These are phyloP conservation scores for Dasyprocta punctata DNA, from an alignment of 2,113 vertebrate species.

Conservation along the genomic window DNA sequence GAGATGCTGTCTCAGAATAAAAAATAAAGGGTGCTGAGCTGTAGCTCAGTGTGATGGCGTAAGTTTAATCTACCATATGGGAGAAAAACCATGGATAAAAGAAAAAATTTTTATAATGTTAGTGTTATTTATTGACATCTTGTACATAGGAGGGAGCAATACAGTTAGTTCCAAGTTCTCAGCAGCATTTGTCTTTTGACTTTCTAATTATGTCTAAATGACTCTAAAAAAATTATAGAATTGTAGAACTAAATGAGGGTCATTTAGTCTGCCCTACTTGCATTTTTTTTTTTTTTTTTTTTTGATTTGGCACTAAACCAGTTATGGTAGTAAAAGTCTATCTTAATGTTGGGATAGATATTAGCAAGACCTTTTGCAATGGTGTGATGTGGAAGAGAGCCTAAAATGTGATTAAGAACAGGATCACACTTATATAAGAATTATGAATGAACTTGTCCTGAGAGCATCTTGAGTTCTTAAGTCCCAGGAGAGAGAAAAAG, in stretches of 20 bases:
- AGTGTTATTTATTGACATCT: not conserved
- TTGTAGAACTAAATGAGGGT: not conserved
- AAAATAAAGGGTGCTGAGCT: not conserved
- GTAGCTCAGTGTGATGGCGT: not conserved
- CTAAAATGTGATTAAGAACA: not conserved
- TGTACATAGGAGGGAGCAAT: not conserved
- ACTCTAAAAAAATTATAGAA: not conserved
- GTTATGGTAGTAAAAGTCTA: not conserved
- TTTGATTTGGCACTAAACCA: not conserved
- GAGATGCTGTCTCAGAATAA: not conserved
- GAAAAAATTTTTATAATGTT: not conserved
- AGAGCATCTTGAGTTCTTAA: not conserved
- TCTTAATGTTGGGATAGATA: not conserved
- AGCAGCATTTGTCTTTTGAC: not conserved
- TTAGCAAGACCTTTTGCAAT: not conserved
- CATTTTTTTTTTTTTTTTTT: not conserved
- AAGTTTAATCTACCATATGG: not conserved
- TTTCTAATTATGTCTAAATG: not conserved
- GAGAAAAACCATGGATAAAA: not conserved
- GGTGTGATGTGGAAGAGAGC: not conserved
- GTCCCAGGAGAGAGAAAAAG: not conserved
- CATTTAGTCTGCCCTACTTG: not conserved
- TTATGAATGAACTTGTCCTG: not conserved
- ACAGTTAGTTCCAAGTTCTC: not conserved
- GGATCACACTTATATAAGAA: not conserved